phyloP scores from a whole-genome alignment of 2,113 vertebrate species.

The Podarcis cretensis region DNA sequence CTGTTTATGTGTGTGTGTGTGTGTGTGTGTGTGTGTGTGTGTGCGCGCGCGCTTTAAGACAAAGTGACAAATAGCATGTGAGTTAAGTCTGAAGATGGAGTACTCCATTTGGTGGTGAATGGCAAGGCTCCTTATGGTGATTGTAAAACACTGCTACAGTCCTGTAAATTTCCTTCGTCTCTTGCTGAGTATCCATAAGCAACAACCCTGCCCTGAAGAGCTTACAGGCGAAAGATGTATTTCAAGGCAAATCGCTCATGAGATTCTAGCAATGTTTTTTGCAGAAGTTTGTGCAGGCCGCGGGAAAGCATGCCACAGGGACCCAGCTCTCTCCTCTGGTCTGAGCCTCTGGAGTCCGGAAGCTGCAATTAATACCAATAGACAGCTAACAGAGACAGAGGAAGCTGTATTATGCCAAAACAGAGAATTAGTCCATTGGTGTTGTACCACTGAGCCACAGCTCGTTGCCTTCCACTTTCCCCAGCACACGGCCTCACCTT shows the following conservation, averaged over 20 bases:
- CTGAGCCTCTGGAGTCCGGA: not conserved
- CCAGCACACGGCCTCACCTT: not conserved
- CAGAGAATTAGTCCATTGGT: not conserved
- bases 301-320: not conserved
- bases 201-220: not conserved
- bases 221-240: not conserved
- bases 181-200: slow-evolving; percentile 17
- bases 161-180: slow-evolving; percentile 6
- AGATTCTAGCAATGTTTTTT: not conserved
- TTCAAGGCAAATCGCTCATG: not conserved
- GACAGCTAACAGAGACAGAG: not conserved
- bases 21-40: not conserved
- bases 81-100: slow-evolving; percentile 9
- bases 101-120: not conserved
- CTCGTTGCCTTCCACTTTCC: not conserved
- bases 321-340: not conserved
- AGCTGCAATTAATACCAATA: not conserved
- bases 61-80: not conserved
- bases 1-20: not conserved
- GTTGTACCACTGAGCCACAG: not conserved
- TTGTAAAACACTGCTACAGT: slow-evolving; percentile 23
- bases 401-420: too few species aligned
- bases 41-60: too few species aligned
- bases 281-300: not conserved
- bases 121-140: not conserved